Percentiles rank a stretch among this genome's conserved stretches.
Conservation (phyloP, 2,888 invertebrate species). For the Geophilus truncorum region DNA sequence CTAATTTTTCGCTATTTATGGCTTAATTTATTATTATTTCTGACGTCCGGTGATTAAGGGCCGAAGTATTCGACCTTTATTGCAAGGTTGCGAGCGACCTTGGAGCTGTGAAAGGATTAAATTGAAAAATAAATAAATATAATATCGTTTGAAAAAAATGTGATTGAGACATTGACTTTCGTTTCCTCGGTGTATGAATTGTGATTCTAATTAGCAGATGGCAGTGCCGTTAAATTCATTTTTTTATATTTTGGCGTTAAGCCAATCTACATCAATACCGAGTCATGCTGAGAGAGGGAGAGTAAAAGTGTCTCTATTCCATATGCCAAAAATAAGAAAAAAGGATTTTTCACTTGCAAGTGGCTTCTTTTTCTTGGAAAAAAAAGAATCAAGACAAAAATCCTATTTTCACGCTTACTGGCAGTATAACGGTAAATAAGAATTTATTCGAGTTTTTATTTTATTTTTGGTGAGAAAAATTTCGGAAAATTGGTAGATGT, state of each 20-base stretch:
- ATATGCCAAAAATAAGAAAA: slow-evolving; percentile 13
- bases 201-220: slow-evolving; percentile 27
- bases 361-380: neutral
- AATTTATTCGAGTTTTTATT: too few relatives aligned
- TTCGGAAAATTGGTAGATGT: too few relatives aligned
- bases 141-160: too few relatives aligned
- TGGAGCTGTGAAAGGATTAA: neutral
- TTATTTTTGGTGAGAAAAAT: neutral
- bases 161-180: slow-evolving; percentile 3
- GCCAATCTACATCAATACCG: slow-evolving; percentile 4
- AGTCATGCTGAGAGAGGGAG: neutral
- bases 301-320: neutral
- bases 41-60: neutral
- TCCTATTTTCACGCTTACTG: too few relatives aligned
- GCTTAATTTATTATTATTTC: neutral
- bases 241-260: neutral
- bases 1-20: neutral
- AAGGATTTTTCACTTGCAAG: neutral
- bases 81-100: neutral
- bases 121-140: neutral
- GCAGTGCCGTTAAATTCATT: neutral
- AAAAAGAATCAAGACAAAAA: too few relatives aligned
- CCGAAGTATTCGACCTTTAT: neutral
- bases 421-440: too few relatives aligned
- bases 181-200: neutral